Base-by-base conservation (phyloP, 2,888 invertebrate genomes). In the Leptura quadrifasciata region DNA sequence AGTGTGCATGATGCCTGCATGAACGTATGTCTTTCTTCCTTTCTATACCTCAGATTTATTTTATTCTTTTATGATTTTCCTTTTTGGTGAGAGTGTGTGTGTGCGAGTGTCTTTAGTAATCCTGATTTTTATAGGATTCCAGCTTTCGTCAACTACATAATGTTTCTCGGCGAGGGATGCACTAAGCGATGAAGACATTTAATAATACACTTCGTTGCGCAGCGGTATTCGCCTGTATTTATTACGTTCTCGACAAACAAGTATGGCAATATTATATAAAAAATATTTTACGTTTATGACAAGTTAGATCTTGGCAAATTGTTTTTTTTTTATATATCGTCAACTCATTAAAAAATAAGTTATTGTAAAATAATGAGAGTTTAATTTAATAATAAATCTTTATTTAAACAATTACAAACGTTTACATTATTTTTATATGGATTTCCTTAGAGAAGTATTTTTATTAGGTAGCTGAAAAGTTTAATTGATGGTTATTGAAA, bases 101-200 rank as follows among this genome's bases (percentile, higher is more conserved):
- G 72, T 17, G 54, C 54, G 74, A 58, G 67, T 76, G 79, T 39
- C 74, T 80, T 72, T 70, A 77, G 82, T 82, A 83, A 83, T 80
- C 76, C 79, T 76, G 79, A 80, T 81, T 81, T 81, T 83, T 83
- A 83, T 83, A 83, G 83, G 83, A 79, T 79, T 69, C 74, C 79
- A 76, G 76, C 70, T 65, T 69, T 69, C 69, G 39, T 69, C 69
- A 35, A 21, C 69, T 35, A 21, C 58, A 21, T 61, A 57, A 39
- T 47, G 60, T 70, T 58, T 60, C 58, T 69, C 71, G 47, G 15
- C 71, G 71, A 52, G 71, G 71, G 71, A 71, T 24, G 70, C 68
- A 58, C 52, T 27, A 52, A 20, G 52, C 18, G 31, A 70, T 35
- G 61, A 71, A 71, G 61, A 61, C 24, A 24, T 47, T 8, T 52